These are phyloP conservation scores for Matsumurasca onukii DNA, from an alignment of 1,140 invertebrate genomes.

Conservation along the genomic window DNA sequence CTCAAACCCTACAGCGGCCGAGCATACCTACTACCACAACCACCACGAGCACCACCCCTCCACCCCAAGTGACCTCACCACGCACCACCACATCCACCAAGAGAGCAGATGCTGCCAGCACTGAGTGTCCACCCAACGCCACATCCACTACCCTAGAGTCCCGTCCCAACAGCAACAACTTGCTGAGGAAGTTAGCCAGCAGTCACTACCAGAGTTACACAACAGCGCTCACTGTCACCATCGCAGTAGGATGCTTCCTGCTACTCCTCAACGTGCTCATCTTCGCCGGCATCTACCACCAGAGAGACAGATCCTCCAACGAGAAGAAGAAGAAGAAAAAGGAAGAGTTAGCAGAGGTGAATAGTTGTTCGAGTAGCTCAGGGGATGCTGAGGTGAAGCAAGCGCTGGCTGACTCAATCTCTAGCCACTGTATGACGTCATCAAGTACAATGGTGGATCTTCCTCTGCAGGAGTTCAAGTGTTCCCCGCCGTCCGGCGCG, in stretches of 20 bases:
- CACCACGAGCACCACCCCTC: conserved; percentile 47
- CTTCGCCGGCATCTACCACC: conserved; percentile 92
- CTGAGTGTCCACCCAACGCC: conserved; percentile 67
- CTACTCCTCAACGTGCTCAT: conserved; percentile 90
- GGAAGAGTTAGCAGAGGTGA: conserved; percentile 69
- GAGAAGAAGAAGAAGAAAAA: conserved; percentile 65
- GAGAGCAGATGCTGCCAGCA: conserved; percentile 51
- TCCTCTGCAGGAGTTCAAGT: conserved; percentile 64
- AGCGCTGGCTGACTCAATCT: conserved; percentile 48
- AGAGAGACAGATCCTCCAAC: conserved; percentile 67
- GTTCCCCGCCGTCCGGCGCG: conserved; percentile 55
- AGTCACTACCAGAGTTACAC: conserved; percentile 85
- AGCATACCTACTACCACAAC: conserved; percentile 49
- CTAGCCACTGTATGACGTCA: conserved; percentile 62
- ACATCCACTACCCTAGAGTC: conserved; percentile 28
- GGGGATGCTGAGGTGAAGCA: conserved; percentile 60
- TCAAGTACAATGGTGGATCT: conserved; percentile 63
- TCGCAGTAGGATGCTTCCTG: conserved; percentile 86
- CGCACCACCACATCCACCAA: conserved; percentile 46
- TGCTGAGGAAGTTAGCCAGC: conserved; percentile 70
- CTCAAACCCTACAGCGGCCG: conserved; percentile 64
- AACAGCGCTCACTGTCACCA: conserved; percentile 87
- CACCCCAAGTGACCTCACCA: conserved; percentile 45
- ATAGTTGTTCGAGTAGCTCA: conserved; percentile 55
- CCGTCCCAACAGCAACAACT: conserved; percentile 58